Base-by-base conservation (phyloP, 2,888 invertebrate species). In the Drosophila subquinaria region DNA sequence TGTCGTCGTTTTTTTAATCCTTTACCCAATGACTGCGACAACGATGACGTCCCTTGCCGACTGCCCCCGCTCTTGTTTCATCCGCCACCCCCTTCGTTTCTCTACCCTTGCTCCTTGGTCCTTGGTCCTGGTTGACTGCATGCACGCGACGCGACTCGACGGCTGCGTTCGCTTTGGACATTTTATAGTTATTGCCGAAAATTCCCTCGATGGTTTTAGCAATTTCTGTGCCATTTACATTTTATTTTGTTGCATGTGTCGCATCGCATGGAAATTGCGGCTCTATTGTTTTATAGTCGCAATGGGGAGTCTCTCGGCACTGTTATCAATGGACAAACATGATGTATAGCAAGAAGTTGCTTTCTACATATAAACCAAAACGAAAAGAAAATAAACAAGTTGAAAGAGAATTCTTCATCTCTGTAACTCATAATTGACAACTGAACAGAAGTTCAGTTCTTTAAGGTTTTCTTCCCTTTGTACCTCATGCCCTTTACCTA, bases 131-230 rank as follows among this genome's bases (percentile, higher is more conserved):
- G 72, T 67, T 73, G 87, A 73, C 74, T 81, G 79, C 70, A 80
- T 82, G 62, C 83, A 88, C 77, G 83, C 81, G 76, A 69, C 52
- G 43, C 73, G 73, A 64, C 52, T 36, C 73, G 73, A 65, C 50
- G 52, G 35, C 52, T 60, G 62, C 61, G 69, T 61, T 42, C 56
- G 65, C 75, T 62, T 52, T 68, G 82, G 71, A 82, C 79, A 88
- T 83, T 86, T 86, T 88, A 88, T 88, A 86, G 86, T 86, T 86
- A 86, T 88, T 88, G 86, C 75, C 78, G 75, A 86, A 59, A 88
- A 89, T 87, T 87, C 88, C 88, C 89, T 70, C 80, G 83, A 89
- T 82, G 85, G 79, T 69, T 82, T 76, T 76, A 83, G 77, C 86
- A 78, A 80, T 86, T 88, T 88, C 74, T 78, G 65, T 88, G 80